These are phyloP conservation scores for Catajapyx aquilonaris DNA, from an alignment of 1,140 invertebrate genomes.

Conservation along the genomic window DNA sequence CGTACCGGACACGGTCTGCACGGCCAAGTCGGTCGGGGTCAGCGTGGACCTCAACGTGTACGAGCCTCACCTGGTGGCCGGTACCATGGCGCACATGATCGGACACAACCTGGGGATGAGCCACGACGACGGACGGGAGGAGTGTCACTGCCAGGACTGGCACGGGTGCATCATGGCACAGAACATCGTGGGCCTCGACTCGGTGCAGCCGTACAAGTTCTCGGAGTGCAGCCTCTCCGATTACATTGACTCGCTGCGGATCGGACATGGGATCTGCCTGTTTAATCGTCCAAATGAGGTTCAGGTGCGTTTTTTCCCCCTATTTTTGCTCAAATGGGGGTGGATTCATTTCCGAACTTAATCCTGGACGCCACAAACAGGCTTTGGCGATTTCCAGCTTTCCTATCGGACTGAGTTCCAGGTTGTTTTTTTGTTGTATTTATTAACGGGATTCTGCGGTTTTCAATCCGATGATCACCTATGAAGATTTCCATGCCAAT, in stretches of 20 bases:
- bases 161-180: slow-evolving; percentile 90
- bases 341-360: no score
- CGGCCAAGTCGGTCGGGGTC: slow-evolving; percentile 70
- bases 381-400: no score
- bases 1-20: slow-evolving; percentile 76
- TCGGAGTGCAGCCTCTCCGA: slow-evolving; percentile 70
- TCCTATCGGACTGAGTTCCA: no score
- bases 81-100: slow-evolving; percentile 89
- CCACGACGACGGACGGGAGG: slow-evolving; percentile 65
- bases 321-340: no score
- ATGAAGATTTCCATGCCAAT: no score
- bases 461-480: no score
- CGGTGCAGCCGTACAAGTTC: slow-evolving; percentile 84
- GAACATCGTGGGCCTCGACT: slow-evolving; percentile 71
- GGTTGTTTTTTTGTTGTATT: no score
- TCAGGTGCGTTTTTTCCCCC: slow-evolving; percentile 30
- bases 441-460: no score
- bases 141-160: slow-evolving; percentile 77
- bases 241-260: slow-evolving; percentile 56
- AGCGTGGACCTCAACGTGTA: slow-evolving; percentile 80
- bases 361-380: no score
- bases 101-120: slow-evolving; percentile 90
- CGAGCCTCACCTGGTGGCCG: slow-evolving; percentile 78
- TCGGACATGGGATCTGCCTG: slow-evolving; percentile 62
- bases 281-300: slow-evolving; percentile 77